Evolutionary conservation across 2,888 invertebrate species (phyloP), one percentile per base, ranked within the genome.

Genomic region (Ochropacha duplaris): DNA sequence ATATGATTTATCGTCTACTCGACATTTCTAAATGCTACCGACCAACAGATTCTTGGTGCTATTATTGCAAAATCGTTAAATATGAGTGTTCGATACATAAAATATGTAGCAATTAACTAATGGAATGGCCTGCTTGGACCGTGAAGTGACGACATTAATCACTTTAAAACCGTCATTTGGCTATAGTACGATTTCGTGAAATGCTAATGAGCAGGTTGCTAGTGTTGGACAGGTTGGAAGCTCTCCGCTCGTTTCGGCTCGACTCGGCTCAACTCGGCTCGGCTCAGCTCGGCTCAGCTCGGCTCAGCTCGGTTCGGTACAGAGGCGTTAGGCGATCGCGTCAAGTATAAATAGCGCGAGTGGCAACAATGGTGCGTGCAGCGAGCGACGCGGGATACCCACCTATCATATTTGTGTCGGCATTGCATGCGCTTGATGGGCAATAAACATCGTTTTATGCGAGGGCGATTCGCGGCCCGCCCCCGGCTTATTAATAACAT

Each of bases 401-500:
- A 19, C 50, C 50, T 57, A 59, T 57, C 57, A 60, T 58, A 58
- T 57, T 64, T 58, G 64, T 62, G 66, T 65, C 68, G 72, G 67
- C 63, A 64, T 78, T 68, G 82, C 83, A 78, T 81, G 79, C 76
- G 66, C 54, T 66, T 72, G 77, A 80, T 78, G 74, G 73, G 68
- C 80, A 68, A 81, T 84, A 83, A 83, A 79, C 72, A 72, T 69
- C 60, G 72, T 76, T 76, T 69, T 70, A 76, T 74, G 76, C 69
- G 77, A 82, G 81, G 84, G 85, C 78, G 78, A 73, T 78, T 68
- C 79, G 71, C 68, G 74, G 65, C 74, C 77, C 78, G 79, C 82
- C 81, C 83, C 79, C 79, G 71, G 69, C 82, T 80, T 82, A 86
- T 86, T 86, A 84, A 83, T 84, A 83, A 81, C 79, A 81, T 83